Evolutionary conservation across 2,797 vertebrate species (phyloP), one percentile per base, ranked within the genome.

Genomic region (Aeoliscus strigatus): DNA sequence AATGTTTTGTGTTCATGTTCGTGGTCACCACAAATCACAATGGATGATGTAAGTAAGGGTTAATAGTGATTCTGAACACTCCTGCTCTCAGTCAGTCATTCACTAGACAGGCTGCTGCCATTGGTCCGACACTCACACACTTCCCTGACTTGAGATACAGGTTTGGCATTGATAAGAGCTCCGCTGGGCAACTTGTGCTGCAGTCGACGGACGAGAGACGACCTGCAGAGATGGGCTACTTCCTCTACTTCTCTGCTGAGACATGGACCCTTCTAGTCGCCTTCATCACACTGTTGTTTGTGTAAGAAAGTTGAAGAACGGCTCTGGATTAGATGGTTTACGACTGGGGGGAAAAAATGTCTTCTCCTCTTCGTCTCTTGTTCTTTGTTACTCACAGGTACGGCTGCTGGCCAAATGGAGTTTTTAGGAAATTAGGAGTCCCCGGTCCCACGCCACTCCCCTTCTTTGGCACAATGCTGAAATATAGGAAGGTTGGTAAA

Each of bases 221-320:
- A 23, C 3, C 1, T 10, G 31, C 13, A 50, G 12, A 44, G 8
- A 86, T 86, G 83, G 58, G 3, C 25, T 48, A 35, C 49, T 4
- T 49, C 27, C 27, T 73, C 21, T 55, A 42, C 30, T 61, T 84
- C 41, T 87, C 84, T 1, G 10, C 65, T 4, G 82, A 83, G 61
- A 87, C 84, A 2, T 87, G 86, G 86, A 77, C 79, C 26, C 75
- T 88, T 10, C 58, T 89, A 53, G 28, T 75, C 0, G 38, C 71
- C n/a, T 14, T 83, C 8, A 2, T 86, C 24, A 79, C 73, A 1
- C 51, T 87, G 18, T 1, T 84, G 1, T 1, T 58, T 14, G 42
- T 81, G 87, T 89, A 41, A 49, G 63, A 68, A n/a, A n/a, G 15
- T 37, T 15, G 5, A 16, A 36, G 0, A 38, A 0, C 24, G 5